phyloP scores from a whole-genome alignment of 53 echinoderm and acorn worm genomes.

The Arbacia lixula region DNA sequence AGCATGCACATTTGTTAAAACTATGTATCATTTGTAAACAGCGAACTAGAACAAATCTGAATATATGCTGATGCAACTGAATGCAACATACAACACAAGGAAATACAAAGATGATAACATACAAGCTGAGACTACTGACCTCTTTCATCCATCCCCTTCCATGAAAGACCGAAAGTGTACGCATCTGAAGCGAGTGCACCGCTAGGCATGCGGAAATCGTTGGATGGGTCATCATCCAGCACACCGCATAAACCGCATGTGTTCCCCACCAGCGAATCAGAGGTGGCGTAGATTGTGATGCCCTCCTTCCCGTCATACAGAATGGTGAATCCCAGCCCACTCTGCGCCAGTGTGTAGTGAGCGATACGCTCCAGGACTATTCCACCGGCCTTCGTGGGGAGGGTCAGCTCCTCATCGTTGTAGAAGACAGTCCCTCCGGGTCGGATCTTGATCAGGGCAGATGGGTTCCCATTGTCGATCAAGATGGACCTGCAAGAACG shows the following conservation, averaged over 20 bases:
- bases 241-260: slow-evolving; percentile 87
- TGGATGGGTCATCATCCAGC: slow-evolving; percentile 64
- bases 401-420: slow-evolving; percentile 21
- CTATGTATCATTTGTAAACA: too few species aligned
- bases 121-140: too few species aligned
- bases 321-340: slow-evolving; percentile 77
- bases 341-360: slow-evolving; percentile 70
- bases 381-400: slow-evolving; percentile 70
- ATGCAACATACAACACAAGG: too few species aligned
- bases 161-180: slow-evolving; percentile 73
- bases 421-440: slow-evolving; percentile 54
- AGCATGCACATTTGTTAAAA: too few species aligned
- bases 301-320: slow-evolving; percentile 70
- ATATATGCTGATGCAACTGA: too few species aligned
- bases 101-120: too few species aligned
- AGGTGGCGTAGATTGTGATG: slow-evolving; percentile 65
- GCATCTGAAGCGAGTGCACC: slow-evolving; percentile 58
- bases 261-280: slow-evolving; percentile 53
- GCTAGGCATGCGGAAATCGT: slow-evolving; percentile 68
- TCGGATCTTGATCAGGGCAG: slow-evolving; percentile 47
- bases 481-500: slow-evolving; percentile 69
- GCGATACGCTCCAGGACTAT: slow-evolving; percentile 72
- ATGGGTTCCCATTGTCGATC: slow-evolving; percentile 69
- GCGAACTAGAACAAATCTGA: too few species aligned
- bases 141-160: slow-evolving; percentile 69